Evolutionary conservation across 2,888 invertebrate genomes (phyloP).

Genomic region (Saturnia pavonia): DNA sequence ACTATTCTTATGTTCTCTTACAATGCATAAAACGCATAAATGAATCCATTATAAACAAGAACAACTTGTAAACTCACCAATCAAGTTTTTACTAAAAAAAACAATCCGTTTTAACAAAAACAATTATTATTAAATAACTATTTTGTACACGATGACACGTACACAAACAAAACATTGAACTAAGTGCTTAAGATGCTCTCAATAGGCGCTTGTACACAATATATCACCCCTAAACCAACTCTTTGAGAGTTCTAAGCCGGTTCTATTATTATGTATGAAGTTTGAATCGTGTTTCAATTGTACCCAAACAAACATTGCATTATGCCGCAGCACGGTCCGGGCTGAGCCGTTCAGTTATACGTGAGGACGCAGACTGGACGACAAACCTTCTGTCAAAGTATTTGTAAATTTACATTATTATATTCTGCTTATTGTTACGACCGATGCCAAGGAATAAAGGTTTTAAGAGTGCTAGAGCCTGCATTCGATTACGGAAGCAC

Average conservation of each 20-base stretch:
- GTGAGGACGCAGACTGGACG: not conserved
- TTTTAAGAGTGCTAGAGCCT: too few species aligned
- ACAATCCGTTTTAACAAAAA: not conserved
- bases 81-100: too few species aligned
- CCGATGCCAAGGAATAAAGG: not conserved
- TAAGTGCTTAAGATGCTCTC: constrained; percentile 39
- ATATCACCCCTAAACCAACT: constrained; percentile 39
- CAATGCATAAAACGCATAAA: too few species aligned
- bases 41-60: too few species aligned
- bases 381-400: not conserved
- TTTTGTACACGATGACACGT: not conserved
- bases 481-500: too few species aligned
- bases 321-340: constrained; percentile 32
- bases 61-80: too few species aligned
- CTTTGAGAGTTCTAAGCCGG: constrained; percentile 36
- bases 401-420: not conserved
- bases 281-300: constrained; percentile 26
- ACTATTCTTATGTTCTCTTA: too few species aligned
- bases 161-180: constrained; percentile 6
- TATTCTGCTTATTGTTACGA: not conserved
- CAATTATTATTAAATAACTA: not conserved
- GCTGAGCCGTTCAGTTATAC: not conserved
- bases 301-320: constrained; percentile 27
- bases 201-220: constrained; percentile 29
- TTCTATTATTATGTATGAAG: constrained; percentile 35